Conservation (phyloP, 2,113 vertebrate species). For the Muntiacus reevesi region DNA sequence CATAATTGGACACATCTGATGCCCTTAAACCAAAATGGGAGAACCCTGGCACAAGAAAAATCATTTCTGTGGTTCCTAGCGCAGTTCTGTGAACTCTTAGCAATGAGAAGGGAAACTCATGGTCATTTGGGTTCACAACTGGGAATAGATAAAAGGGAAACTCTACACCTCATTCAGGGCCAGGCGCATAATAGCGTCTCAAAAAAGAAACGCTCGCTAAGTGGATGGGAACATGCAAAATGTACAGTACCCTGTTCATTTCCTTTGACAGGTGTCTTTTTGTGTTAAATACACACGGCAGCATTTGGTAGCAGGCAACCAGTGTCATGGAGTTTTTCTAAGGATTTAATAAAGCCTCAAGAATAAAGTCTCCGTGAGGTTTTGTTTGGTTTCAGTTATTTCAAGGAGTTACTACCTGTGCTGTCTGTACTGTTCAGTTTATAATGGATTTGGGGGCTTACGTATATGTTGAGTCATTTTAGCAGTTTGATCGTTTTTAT, state of each 20-base stretch:
- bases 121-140: slow-evolving; percentile 66
- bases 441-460: slow-evolving; percentile 27
- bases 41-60: slow-evolving; percentile 43
- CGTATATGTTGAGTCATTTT: slow-evolving; percentile 4
- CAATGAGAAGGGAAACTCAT: slow-evolving; percentile 57
- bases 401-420: neutral
- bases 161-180: slow-evolving; percentile 57
- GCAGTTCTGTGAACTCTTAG: neutral
- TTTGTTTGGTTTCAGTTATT: slow-evolving; percentile 25
- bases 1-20: slow-evolving; percentile 56
- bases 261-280: slow-evolving; percentile 62
- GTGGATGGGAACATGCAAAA: slow-evolving; percentile 57
- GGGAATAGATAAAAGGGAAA: slow-evolving; percentile 71
- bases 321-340: slow-evolving; percentile 27
- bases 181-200: slow-evolving; percentile 34
- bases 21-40: slow-evolving; percentile 40
- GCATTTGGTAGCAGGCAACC: slow-evolving; percentile 40
- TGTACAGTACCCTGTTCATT: slow-evolving; percentile 48
- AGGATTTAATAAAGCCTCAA: slow-evolving; percentile 22
- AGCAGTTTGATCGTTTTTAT: slow-evolving; percentile 35
- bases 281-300: slow-evolving; percentile 40
- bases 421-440: neutral
- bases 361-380: neutral
- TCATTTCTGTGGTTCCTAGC: slow-evolving; percentile 40
- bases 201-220: slow-evolving; percentile 48